phyloP scores from a whole-genome alignment of 2,113 vertebrate species.

The Menidia beryllina region DNA sequence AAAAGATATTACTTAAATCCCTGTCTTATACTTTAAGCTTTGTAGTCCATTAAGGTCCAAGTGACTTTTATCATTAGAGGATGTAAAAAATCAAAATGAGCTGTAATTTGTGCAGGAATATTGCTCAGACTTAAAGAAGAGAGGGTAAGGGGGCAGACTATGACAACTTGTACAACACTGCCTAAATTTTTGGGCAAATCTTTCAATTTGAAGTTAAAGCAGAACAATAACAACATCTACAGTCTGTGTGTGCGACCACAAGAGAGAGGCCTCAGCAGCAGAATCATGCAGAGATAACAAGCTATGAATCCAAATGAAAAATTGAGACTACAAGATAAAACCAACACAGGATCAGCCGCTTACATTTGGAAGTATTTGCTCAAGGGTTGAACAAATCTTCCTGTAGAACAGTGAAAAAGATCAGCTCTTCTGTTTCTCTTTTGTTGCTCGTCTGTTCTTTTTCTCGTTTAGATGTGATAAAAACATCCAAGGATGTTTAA shows the following conservation, averaged over 20 bases:
- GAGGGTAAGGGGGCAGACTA: not conserved
- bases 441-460: not conserved
- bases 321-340: conserved; percentile 1
- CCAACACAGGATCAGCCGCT: conserved; percentile 7
- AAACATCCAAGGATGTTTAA: conserved; percentile 1
- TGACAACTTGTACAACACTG: not conserved
- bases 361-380: conserved; percentile 1
- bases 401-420: not conserved
- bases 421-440: not conserved
- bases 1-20: not conserved
- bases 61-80: not conserved
- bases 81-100: not conserved
- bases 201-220: not conserved
- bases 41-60: no score
- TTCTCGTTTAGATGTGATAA: not conserved
- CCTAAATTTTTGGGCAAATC: not conserved
- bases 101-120: not conserved
- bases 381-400: conserved; percentile 4
- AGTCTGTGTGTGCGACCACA: not conserved
- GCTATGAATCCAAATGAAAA: conserved; percentile 18
- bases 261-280: not conserved
- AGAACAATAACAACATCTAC: not conserved
- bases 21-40: not conserved
- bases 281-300: conserved; percentile 8
- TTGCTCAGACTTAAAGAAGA: not conserved